phyloP scores from a whole-genome alignment of 2,888 invertebrate species.

The Melangyna quadrimaculata region DNA sequence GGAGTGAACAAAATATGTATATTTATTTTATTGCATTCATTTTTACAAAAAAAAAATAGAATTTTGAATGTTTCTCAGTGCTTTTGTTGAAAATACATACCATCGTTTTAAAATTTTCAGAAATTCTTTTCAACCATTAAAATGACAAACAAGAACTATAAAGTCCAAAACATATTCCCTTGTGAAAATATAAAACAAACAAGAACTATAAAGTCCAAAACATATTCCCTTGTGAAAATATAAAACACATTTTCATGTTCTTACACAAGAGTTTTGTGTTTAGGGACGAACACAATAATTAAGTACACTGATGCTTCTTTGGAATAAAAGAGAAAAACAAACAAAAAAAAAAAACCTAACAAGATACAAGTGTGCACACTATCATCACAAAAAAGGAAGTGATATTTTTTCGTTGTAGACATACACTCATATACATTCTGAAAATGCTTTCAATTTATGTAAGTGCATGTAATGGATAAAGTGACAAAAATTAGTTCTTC shows the following conservation, averaged over 20 bases:
- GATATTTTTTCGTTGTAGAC: not conserved
- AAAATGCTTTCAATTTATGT: conserved; percentile 35
- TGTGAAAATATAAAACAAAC: not conserved
- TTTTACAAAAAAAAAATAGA: not conserved
- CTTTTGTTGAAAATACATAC: not conserved
- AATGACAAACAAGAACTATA: not conserved
- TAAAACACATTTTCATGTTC: not conserved
- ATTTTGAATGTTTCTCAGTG: not conserved
- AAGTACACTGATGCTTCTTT: not conserved
- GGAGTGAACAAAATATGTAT: not conserved
- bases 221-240: conserved; percentile 2
- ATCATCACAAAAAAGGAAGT: not conserved
- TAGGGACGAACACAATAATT: not conserved
- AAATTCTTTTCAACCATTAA: not conserved
- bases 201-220: not conserved
- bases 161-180: not conserved
- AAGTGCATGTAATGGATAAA: conserved; percentile 37
- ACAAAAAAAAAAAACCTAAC: not conserved
- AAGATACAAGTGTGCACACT: not conserved
- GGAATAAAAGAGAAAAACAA: not conserved
- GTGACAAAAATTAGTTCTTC: conserved; percentile 19
- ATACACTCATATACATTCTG: not conserved
- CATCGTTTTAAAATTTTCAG: not conserved
- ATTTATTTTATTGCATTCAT: not conserved
- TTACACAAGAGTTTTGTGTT: not conserved